Evolutionary conservation across 2,888 invertebrate genomes (phyloP).

Genomic region (Euspilapteryx auroguttella): DNA sequence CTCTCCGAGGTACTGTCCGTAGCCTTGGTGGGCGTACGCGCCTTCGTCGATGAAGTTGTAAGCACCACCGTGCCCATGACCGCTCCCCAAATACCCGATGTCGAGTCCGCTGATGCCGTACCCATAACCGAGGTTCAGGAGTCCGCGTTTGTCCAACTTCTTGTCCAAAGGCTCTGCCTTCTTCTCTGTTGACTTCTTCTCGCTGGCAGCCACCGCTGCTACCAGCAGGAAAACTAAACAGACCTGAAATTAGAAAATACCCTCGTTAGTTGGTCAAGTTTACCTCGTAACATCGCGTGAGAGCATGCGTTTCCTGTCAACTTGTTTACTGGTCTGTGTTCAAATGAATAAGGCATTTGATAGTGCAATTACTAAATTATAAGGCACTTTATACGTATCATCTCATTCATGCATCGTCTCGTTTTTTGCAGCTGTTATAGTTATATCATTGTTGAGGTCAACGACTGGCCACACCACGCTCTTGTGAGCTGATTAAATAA

Average conservation of each 20-base stretch:
- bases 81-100: conserved; percentile 69
- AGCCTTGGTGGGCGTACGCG: conserved; percentile 14
- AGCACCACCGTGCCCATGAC: conserved; percentile 60
- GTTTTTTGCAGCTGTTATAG: too few relatives aligned
- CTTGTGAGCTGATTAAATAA: too few relatives aligned
- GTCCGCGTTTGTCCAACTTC: conserved; percentile 82
- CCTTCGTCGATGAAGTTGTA: conserved; percentile 39
- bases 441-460: too few relatives aligned
- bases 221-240: conserved; percentile 75
- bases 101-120: conserved; percentile 77
- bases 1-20: conserved; percentile 29
- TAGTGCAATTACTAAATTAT: too few relatives aligned
- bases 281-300: too few relatives aligned
- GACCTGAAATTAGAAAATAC: conserved; percentile 57
- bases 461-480: too few relatives aligned
- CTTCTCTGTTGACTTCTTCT: conserved; percentile 62
- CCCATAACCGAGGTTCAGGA: conserved; percentile 78
- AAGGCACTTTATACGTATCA: too few relatives aligned
- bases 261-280: too few relatives aligned
- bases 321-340: too few relatives aligned
- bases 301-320: too few relatives aligned
- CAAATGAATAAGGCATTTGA: too few relatives aligned
- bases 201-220: conserved; percentile 72
- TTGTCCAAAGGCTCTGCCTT: conserved; percentile 67
- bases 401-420: too few relatives aligned